phyloP scores from a whole-genome alignment of 2,888 invertebrate genomes.

The Habroteleia sp. region DNA sequence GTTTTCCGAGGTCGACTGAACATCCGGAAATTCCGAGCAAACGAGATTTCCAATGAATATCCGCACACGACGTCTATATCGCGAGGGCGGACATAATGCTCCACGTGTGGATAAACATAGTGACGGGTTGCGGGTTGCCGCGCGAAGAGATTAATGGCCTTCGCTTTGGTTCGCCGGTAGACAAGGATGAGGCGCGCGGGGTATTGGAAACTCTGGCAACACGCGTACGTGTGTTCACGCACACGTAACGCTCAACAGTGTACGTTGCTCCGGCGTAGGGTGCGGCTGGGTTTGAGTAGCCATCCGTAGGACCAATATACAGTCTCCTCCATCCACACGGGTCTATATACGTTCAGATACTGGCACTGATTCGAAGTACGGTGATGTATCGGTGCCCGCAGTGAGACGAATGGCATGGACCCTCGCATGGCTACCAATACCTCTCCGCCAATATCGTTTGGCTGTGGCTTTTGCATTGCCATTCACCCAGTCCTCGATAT shows the following conservation, averaged over 20 bases:
- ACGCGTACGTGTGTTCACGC: conserved; percentile 31
- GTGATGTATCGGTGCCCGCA: conserved; percentile 79
- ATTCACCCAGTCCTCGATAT: conserved; percentile 29
- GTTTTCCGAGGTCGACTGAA: conserved; percentile 52
- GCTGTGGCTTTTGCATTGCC: conserved; percentile 38
- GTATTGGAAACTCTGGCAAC: conserved; percentile 55
- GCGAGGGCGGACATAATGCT: conserved; percentile 80
- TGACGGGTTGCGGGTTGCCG: conserved; percentile 80
- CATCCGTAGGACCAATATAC: conserved; percentile 74
- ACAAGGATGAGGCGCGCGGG: conserved; percentile 55
- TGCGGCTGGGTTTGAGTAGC: conserved; percentile 76
- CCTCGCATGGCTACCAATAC: conserved; percentile 76
- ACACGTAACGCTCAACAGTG: conserved; percentile 55
- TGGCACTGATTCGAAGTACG: conserved; percentile 75
- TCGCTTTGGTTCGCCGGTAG: conserved; percentile 73
- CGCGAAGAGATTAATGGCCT: conserved; percentile 80
- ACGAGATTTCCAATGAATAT: conserved; percentile 66
- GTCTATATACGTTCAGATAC: conserved; percentile 66
- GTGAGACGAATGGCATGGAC: conserved; percentile 78
- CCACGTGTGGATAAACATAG: conserved; percentile 81
- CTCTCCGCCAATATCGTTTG: conserved; percentile 74
- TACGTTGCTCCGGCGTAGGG: conserved; percentile 67
- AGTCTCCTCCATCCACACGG: conserved; percentile 64
- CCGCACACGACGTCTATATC: conserved; percentile 73
- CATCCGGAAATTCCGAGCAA: conserved; percentile 61